phyloP scores from a whole-genome alignment of 2,888 invertebrate genomes.

The Agriopis marginaria region DNA sequence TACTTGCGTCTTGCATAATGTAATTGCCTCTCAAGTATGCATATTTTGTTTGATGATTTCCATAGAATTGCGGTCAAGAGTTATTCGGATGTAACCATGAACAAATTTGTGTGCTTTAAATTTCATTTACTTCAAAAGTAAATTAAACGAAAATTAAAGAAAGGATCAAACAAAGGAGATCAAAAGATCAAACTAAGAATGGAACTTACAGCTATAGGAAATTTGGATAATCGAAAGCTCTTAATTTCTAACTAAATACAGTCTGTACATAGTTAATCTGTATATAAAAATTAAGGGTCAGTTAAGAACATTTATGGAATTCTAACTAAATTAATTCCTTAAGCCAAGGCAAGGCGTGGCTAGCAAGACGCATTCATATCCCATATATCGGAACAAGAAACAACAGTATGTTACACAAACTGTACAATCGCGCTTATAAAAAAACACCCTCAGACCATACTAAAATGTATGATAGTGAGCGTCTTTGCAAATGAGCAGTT shows the following conservation, averaged over 20 bases:
- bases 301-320: not conserved
- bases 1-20: slow-evolving; percentile 21
- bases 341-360: not conserved
- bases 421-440: not conserved
- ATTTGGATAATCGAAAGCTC: no score
- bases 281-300: not conserved
- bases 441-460: no score
- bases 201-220: no score
- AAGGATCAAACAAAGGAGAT: no score
- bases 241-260: no score
- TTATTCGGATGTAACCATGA: not conserved
- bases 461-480: no score
- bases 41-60: slow-evolving; percentile 27
- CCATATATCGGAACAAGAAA: not conserved
- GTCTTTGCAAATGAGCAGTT: no score
- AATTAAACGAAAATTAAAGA: no score
- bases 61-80: slow-evolving; percentile 15
- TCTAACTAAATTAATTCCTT: not conserved
- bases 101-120: not conserved
- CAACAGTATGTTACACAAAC: not conserved
- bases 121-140: no score
- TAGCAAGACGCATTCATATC: not conserved
- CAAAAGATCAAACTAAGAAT: no score
- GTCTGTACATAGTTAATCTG: no score
- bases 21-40: slow-evolving; percentile 21